Evolutionary conservation across 2,113 vertebrate genomes (phyloP).

Genomic region (Nesogale talazaci): DNA sequence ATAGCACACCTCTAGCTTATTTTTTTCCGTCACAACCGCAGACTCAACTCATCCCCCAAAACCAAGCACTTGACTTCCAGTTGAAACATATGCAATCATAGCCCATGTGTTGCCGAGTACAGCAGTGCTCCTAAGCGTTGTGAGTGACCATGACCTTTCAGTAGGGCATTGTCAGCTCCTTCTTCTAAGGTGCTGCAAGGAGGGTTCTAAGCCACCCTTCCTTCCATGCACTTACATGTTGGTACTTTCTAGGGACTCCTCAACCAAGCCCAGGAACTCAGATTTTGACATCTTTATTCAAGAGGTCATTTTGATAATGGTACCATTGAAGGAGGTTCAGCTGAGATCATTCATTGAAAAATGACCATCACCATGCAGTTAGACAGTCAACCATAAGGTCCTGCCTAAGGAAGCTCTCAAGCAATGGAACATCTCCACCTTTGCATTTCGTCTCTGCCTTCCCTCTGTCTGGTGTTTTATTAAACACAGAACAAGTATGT

Average conservation of each 20-base stretch:
- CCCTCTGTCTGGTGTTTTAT: not conserved
- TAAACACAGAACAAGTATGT: not conserved
- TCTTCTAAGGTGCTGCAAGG: not conserved
- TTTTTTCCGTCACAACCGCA: not conserved
- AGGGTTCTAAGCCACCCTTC: not conserved
- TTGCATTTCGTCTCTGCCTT: not conserved
- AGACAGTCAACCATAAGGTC: slow-evolving; percentile 28
- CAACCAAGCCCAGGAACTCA: not conserved
- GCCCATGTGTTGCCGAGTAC: not conserved
- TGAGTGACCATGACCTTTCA: not conserved
- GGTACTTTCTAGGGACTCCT: not conserved
- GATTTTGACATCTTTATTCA: not conserved
- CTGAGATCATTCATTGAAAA: slow-evolving; percentile 68
- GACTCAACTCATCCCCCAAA: not conserved
- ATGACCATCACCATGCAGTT: slow-evolving; percentile 62
- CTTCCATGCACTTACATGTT: not conserved
- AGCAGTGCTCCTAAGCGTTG: not conserved
- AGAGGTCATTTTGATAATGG: not conserved
- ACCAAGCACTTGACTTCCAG: not conserved
- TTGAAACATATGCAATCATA: not conserved
- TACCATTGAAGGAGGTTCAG: not conserved
- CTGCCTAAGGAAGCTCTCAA: slow-evolving; percentile 57
- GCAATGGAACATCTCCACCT: not conserved
- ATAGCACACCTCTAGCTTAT: too few relatives aligned
- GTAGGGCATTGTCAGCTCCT: not conserved